Base-by-base conservation (phyloP, 2,888 invertebrate genomes). In the Drosophila fungiperda region DNA sequence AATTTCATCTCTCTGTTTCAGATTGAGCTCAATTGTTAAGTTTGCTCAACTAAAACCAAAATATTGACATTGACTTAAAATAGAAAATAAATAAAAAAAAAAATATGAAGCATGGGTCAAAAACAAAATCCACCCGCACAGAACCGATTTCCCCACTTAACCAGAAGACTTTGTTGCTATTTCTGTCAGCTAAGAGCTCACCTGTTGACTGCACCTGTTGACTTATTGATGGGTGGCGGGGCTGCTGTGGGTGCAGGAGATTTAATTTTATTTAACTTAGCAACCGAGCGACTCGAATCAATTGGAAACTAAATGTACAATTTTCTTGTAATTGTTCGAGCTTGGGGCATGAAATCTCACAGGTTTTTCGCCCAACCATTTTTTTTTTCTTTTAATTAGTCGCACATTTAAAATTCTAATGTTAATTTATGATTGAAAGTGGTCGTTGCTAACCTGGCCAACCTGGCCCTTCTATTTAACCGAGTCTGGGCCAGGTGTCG, bases 401-500 rank as follows among this genome's bases (percentile, higher is more conserved):
- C 61, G 65, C 66, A 77, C 73, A 87, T 87, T 87, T 90, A 78
- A 89, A 90, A 87, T 87, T 87, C 90, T 87, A 87, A 87, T 89
- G 71, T 72, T 87, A 82, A 86, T 90, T 90, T 89, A 89, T 90
- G 87, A 76, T 90, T 84, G 86, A 86, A 86, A 89, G 86, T 82
- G 71, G 88, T 78, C 59, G 67, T 66, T 69, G 64, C 53, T 36
- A 60, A 29, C 29, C 29, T 29, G 29, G 33, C 35, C 58, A 71
- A 58, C 32, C 35, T 36, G 59, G 87, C 84, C 90, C 89, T 86
- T 90, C 88, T 82, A 74, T 79, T 68, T 70, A 29, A 48, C 68
- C 26, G 60, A 53, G 58, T 60, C 68, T 82, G 60, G 68, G 89
- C 88, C 86, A 90, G 86, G 90, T 90, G 86, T 74, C 69, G 72